Base-by-base conservation (phyloP, 2,113 vertebrate species). In the Abramis brama region DNA sequence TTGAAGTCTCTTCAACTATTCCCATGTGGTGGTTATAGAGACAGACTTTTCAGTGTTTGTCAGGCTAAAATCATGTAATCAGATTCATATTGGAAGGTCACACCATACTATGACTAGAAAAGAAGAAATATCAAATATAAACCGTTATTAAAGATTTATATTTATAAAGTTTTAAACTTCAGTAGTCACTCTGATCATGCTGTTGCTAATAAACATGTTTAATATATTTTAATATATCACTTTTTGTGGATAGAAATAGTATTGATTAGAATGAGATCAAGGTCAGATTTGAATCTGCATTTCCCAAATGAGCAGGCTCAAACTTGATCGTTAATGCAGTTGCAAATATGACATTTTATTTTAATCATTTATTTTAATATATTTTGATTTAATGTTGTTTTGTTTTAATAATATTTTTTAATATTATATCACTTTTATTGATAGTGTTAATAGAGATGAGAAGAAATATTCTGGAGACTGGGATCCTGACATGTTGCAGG, bases 1-100 rank as follows among this genome's bases (percentile, higher is more conserved):
- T 78, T 27, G 83, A 84, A 89, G 62, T 75, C 43, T 74, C 73
- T 89, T 87, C 79, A 76, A 87, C 83, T 71, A 76, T 84, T 89
- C 83, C 82, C 88, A 75, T 70, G 13, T 60, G 27, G 76, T 59
- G 43, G 21, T 73, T 73, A 59, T n/a, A 7, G 62, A 79, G 55
- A 60, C 21, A 70, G 52, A 70, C 27, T 39, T 30, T 68, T 73
- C 60, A 43, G 23, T 45, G 73, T 30, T 30, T 66, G 45, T 39
- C 79, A 12, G 43, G 25, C 23, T 82, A 50, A 30, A 82, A 66
- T 12, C 36, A 21, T 33, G 39, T 45, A 45, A 68, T 52, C 15
- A 1, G 21, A 70, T 36, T 68, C 17, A 50, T 13, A 36, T 36
- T 70, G 19, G 17, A 19, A 82, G 62, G 25, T 82, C 79, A 33